Conservation (phyloP, 2,888 invertebrate genomes). For the Prenolepis imparis region DNA sequence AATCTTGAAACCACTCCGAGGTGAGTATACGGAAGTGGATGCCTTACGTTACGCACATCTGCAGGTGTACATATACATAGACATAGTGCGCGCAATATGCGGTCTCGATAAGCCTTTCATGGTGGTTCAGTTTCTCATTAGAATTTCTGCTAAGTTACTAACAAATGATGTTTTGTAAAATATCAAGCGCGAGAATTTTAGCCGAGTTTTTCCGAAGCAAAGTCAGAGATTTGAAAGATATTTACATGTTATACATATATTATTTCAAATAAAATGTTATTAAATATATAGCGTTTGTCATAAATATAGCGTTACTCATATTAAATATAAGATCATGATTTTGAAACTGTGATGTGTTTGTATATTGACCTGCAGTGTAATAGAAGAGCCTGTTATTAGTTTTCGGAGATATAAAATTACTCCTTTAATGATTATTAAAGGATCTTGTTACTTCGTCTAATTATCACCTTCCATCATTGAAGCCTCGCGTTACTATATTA, state of each 20-base stretch:
- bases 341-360: slow-evolving; percentile 38
- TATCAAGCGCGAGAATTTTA: background rate
- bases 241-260: background rate
- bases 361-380: slow-evolving; percentile 79
- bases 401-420: slow-evolving; percentile 82
- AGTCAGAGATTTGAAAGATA: background rate
- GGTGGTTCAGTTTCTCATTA: background rate
- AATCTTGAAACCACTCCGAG: slow-evolving; percentile 72
- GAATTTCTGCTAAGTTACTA: background rate
- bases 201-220: background rate
- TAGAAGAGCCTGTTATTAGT: slow-evolving; percentile 79
- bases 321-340: slow-evolving; percentile 5
- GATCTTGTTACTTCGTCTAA: slow-evolving; percentile 77
- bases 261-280: background rate
- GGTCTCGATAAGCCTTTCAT: background rate
- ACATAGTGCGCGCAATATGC: background rate
- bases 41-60: slow-evolving; percentile 48
- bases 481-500: slow-evolving; percentile 47
- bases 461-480: slow-evolving; percentile 56
- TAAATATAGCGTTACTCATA: background rate
- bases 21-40: slow-evolving; percentile 52
- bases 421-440: slow-evolving; percentile 79
- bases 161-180: background rate
- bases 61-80: background rate
- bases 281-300: background rate